A percentile compares a stretch with the other conserved stretches of the same genome.
Conservation (phyloP, 2,797 vertebrate genomes). For the Huso huso region DNA sequence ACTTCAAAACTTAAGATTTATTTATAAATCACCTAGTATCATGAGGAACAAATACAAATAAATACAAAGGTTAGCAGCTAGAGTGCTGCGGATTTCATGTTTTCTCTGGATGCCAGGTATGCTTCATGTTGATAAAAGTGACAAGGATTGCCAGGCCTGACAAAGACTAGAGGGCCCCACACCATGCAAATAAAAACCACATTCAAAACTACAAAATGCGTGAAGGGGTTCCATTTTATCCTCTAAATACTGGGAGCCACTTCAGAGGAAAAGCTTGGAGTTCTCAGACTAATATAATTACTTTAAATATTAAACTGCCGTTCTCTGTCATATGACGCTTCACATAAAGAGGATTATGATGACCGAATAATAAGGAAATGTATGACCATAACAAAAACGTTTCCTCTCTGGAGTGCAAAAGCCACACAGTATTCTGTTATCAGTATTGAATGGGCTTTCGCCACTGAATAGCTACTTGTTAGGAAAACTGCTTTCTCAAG, state of each 20-base stretch:
- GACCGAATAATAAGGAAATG: too few species aligned
- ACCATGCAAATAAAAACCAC: constrained; percentile 15
- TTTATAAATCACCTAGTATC: constrained; percentile 6
- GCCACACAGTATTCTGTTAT: constrained; percentile 8
- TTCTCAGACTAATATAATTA: background rate
- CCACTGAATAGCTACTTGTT: too few species aligned
- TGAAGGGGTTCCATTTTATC: too few species aligned
- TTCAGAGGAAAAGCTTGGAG: background rate
- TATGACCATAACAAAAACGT: constrained; percentile 4
- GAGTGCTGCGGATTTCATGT: too few species aligned
- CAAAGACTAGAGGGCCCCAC: background rate
- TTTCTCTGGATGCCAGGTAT: constrained; percentile 9
- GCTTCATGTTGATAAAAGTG: background rate
- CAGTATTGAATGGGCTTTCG: background rate
- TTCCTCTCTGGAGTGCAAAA: constrained; percentile 13
- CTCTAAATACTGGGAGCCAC: too few species aligned
- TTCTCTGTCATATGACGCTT: too few species aligned
- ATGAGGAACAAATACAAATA: background rate
- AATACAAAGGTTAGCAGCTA: background rate
- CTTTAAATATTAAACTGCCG: background rate
- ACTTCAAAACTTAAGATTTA: background rate
- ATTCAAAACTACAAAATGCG: constrained; percentile 15
- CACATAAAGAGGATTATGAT: too few species aligned
- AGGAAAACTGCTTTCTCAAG: constrained; percentile 1
- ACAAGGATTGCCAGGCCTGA: constrained; percentile 1